phyloP scores from a whole-genome alignment of 2,797 vertebrate species.

The Poeciliopsis infans region DNA sequence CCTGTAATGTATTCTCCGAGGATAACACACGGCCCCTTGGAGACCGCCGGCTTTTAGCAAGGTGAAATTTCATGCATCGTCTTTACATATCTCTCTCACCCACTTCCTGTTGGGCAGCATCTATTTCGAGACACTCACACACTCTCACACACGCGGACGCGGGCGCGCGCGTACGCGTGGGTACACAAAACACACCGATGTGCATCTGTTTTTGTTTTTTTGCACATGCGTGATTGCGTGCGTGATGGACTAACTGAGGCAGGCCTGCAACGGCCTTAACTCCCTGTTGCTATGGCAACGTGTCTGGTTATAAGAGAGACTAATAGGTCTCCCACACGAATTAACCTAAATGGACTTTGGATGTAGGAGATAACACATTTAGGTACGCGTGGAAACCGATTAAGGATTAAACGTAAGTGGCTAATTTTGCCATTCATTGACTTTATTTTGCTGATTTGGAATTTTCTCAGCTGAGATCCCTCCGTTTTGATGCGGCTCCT shows the following conservation, averaged over 20 bases:
- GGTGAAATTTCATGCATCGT: conserved; percentile 50
- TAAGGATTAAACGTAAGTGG: neutral
- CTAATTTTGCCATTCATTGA: neutral
- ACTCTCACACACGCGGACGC: conserved; percentile 3
- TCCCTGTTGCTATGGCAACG: conserved; percentile 79
- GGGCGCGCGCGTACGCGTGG: neutral
- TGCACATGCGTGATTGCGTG: conserved; percentile 8
- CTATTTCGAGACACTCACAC: conserved; percentile 43
- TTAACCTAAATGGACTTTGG: conserved; percentile 29
- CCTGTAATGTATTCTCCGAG: conserved; percentile 54
- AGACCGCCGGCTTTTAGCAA: conserved; percentile 47
- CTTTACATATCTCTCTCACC: conserved; percentile 50
- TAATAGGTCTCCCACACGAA: conserved; percentile 63
- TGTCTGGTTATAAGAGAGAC: conserved; percentile 70
- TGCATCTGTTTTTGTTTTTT: too few species aligned
- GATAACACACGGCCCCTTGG: conserved; percentile 47
- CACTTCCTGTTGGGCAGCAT: conserved; percentile 11
- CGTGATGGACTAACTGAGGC: conserved; percentile 46
- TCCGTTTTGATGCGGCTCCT: neutral
- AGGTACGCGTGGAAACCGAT: neutral
- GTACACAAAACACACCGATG: neutral
- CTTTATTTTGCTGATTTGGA: neutral
- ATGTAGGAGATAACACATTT: conserved; percentile 6
- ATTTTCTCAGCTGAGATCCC: neutral
- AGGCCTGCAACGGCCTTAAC: conserved; percentile 61